Conservation (phyloP, 2,113 vertebrate species). For the Epinephelus lanceolatus region DNA sequence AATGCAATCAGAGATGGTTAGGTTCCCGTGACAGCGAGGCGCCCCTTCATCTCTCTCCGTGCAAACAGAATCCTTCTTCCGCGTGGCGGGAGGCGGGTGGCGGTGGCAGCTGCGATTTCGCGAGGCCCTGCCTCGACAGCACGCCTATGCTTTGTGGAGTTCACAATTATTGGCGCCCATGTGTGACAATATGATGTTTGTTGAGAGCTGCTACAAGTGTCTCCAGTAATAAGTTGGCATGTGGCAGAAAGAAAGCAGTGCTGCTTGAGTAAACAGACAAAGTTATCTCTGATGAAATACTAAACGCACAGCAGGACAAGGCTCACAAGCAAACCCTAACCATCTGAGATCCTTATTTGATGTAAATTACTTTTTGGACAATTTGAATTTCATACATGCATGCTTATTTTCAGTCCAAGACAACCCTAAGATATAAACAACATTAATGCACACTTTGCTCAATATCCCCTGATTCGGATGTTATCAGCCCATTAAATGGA, state of each 20-base stretch:
- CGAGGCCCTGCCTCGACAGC: constrained; percentile 67
- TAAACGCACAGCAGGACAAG: constrained; percentile 59
- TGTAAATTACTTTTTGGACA: constrained; percentile 51
- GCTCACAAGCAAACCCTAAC: constrained; percentile 40
- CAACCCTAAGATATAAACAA: constrained; percentile 1
- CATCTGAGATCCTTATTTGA: constrained; percentile 58
- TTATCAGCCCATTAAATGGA: too few species aligned
- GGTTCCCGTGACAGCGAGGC: constrained; percentile 79
- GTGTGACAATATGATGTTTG: constrained; percentile 86
- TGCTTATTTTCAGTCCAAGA: constrained; percentile 17
- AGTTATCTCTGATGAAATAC: constrained; percentile 74
- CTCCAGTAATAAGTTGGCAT: constrained; percentile 80
- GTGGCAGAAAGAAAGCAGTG: constrained; percentile 57
- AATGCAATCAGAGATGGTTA: constrained; percentile 85
- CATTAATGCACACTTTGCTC: constrained; percentile 13
- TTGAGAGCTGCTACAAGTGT: constrained; percentile 81
- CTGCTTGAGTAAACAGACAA: constrained; percentile 73
- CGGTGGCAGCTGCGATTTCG: constrained; percentile 68
- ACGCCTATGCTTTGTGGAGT: constrained; percentile 77
- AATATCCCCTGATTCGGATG: too few species aligned
- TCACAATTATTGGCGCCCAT: constrained; percentile 84
- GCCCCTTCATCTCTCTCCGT: constrained; percentile 75
- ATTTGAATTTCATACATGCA: constrained; percentile 52
- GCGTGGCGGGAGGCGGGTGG: constrained; percentile 71
- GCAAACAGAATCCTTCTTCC: constrained; percentile 82